These are phyloP conservation scores for Brienomyrus brachyistius DNA, from an alignment of 2,113 vertebrate genomes.

Conservation along the genomic window DNA sequence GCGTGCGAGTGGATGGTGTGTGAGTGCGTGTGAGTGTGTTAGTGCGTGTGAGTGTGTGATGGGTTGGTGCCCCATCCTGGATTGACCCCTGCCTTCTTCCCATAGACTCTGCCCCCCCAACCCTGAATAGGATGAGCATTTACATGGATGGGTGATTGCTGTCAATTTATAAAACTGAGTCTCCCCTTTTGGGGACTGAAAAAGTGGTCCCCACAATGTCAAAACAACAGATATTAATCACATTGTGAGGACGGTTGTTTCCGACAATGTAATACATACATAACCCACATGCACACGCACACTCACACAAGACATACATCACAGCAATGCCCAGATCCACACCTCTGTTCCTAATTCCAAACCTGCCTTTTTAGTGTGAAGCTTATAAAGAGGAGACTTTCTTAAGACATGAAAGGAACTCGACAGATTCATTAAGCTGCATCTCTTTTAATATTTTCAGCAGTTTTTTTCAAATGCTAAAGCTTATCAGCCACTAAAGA, in stretches of 20 bases:
- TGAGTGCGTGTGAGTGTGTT: too few species aligned
- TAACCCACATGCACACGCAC: not conserved
- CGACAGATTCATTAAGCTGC: not conserved
- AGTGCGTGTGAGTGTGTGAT: too few species aligned
- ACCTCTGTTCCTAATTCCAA: not conserved
- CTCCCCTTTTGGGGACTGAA: not conserved
- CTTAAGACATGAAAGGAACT: not conserved
- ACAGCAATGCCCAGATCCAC: not conserved
- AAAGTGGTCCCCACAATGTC: not conserved
- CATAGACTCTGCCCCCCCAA: too few species aligned
- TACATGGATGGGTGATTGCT: not conserved
- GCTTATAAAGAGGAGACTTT: not conserved
- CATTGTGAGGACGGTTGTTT: not conserved
- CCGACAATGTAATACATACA: not conserved
- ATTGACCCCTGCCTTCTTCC: too few species aligned
- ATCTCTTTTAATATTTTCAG: not conserved
- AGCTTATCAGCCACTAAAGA: not conserved
- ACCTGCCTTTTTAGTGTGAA: not conserved
- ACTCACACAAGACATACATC: not conserved
- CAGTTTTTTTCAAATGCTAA: not conserved
- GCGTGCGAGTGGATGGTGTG: not conserved
- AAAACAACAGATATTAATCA: not conserved
- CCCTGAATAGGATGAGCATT: not conserved
- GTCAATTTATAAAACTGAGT: not conserved
- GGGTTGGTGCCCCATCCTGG: too few species aligned